Percentiles rank a stretch among this genome's conserved stretches.
phyloP scores from a whole-genome alignment of 2,888 invertebrate genomes.

The Trissolcus brochymenae region DNA sequence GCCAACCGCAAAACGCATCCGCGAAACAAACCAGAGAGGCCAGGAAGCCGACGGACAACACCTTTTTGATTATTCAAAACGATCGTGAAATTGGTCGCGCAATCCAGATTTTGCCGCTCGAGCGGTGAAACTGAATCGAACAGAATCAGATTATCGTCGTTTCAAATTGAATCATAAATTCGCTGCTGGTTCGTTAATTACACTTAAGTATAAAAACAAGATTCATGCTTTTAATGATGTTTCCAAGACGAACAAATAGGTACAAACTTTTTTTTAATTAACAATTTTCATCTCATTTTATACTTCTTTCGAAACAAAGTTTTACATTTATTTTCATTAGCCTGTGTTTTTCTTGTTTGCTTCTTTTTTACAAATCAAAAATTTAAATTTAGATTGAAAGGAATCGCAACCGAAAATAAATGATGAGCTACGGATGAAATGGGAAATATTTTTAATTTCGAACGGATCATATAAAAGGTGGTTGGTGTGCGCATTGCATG shows the following conservation, averaged over 20 bases:
- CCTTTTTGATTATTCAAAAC: conserved; percentile 35
- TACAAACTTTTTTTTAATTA: too few species aligned
- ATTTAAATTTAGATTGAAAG: conserved; percentile 1
- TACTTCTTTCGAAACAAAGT: too few species aligned
- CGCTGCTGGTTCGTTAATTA: conserved; percentile 10
- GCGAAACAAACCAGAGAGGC: conserved; percentile 21
- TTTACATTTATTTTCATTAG: too few species aligned
- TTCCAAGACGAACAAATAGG: too few species aligned
- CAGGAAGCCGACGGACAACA: conserved; percentile 16
- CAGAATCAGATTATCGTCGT: conserved; percentile 31
- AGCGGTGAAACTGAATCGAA: conserved; percentile 31
- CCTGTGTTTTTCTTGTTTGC: too few species aligned
- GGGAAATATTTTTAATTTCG: too few species aligned
- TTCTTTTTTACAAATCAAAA: too few species aligned
- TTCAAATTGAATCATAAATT: conserved; percentile 45
- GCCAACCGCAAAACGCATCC: conserved; percentile 41
- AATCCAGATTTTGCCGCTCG: conserved; percentile 26
- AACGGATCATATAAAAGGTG: too few species aligned
- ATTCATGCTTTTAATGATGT: too few species aligned
- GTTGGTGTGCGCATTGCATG: not conserved
- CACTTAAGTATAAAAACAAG: not conserved
- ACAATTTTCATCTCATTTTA: too few species aligned
- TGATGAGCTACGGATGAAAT: too few species aligned
- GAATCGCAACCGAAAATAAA: not conserved
- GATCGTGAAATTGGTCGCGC: conserved; percentile 46